phyloP scores from a whole-genome alignment of 2,888 invertebrate genomes.

The Clistopyga incitator region DNA sequence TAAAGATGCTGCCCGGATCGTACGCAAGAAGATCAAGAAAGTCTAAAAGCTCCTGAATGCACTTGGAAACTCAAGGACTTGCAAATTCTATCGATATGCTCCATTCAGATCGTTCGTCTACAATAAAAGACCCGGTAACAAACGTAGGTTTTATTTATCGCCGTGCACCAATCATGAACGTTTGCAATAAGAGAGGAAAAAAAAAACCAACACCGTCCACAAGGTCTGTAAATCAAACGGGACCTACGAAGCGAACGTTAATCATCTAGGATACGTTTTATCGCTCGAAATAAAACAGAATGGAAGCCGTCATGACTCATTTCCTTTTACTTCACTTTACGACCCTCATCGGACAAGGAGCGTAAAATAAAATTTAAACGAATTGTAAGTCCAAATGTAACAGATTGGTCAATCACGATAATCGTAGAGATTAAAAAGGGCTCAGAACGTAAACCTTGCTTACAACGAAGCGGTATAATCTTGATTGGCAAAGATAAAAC shows the following conservation, averaged over 20 bases:
- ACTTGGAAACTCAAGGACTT: background rate
- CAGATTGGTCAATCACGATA: background rate
- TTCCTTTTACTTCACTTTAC: background rate
- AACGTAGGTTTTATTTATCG: slow-evolving; percentile 42
- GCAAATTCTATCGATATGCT: background rate
- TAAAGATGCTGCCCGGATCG: slow-evolving; percentile 10
- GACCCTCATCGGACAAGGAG: background rate
- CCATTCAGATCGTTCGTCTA: slow-evolving; percentile 44
- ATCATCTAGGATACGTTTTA: background rate
- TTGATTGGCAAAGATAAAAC: background rate
- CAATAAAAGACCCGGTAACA: slow-evolving; percentile 46
- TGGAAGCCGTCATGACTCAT: background rate
- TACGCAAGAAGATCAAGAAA: background rate
- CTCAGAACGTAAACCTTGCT: too few relatives aligned
- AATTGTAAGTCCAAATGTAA: background rate
- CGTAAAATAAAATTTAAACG: background rate
- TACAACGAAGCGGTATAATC: too few relatives aligned
- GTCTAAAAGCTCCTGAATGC: background rate
- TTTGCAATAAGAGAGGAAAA: slow-evolving; percentile 29
- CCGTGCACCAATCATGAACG: slow-evolving; percentile 7
- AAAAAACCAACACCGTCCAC: background rate
- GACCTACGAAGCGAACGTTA: background rate
- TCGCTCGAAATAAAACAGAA: background rate
- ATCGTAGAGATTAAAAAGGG: too few relatives aligned
- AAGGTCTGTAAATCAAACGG: background rate